These are phyloP conservation scores for Amphimallon solstitiale DNA, from an alignment of 2,888 invertebrate species.

Conservation along the genomic window DNA sequence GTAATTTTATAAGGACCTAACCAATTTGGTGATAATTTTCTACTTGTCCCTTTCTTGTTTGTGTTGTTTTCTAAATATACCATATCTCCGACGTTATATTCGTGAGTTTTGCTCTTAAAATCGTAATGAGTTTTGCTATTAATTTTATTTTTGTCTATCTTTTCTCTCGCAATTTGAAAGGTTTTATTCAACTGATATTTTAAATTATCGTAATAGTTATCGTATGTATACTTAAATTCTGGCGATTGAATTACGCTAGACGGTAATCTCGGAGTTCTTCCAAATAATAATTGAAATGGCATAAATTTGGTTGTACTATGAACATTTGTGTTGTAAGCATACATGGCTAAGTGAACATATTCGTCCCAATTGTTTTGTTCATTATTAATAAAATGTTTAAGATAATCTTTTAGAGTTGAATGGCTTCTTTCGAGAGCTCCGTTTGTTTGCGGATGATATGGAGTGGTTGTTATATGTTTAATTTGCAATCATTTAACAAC, in stretches of 20 bases:
- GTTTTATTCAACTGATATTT: conserved; percentile 45
- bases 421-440: no score
- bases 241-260: conserved; percentile 40
- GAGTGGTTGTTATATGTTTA: conserved; percentile 46
- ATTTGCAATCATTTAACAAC: conserved; percentile 49
- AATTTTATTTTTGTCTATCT: conserved; percentile 44
- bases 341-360: no score
- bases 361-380: no score
- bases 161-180: conserved; percentile 46
- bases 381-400: no score
- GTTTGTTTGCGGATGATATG: no score
- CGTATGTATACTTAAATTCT: conserved; percentile 49
- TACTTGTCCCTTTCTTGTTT: conserved; percentile 26
- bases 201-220: conserved; percentile 45
- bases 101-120: conserved; percentile 35
- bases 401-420: no score
- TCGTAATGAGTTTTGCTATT: conserved; percentile 47
- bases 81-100: conserved; percentile 43
- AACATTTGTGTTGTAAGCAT: no score
- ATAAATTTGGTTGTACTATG: conserved; percentile 46
- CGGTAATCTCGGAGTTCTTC: conserved; percentile 39
- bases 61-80: conserved; percentile 42
- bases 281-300: conserved; percentile 49
- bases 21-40: conserved; percentile 40
- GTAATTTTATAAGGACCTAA: conserved; percentile 43